Conservation (phyloP, 2,113 vertebrate genomes). For the Alectura lathami region DNA sequence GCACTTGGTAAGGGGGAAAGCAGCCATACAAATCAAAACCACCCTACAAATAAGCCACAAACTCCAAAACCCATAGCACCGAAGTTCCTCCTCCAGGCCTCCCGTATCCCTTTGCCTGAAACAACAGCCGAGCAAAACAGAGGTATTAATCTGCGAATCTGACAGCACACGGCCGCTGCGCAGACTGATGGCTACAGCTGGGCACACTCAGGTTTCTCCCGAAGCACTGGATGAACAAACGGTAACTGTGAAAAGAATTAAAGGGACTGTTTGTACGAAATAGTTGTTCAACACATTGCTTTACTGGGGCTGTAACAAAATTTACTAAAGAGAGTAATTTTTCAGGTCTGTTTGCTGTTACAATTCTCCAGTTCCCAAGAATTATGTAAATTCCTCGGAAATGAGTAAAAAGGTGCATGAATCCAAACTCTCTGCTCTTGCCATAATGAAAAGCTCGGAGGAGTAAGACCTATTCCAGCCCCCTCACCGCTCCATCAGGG, state of each 20-base stretch:
- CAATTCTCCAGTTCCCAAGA: background rate
- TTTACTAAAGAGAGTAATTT: background rate
- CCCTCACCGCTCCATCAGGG: background rate
- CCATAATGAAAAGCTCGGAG: background rate
- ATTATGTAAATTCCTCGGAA: background rate
- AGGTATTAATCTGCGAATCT: background rate
- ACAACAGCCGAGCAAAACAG: background rate
- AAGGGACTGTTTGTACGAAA: background rate
- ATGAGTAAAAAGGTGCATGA: background rate
- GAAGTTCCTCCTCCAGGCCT: background rate
- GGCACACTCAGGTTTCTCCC: background rate
- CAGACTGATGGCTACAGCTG: accelerated
- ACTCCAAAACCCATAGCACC: background rate
- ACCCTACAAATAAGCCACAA: background rate
- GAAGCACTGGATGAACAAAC: background rate
- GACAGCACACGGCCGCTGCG: background rate
- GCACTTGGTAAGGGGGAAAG: background rate
- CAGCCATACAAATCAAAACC: background rate
- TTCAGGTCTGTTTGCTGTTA: background rate
- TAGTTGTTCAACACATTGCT: background rate
- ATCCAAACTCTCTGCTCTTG: background rate
- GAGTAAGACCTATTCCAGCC: background rate
- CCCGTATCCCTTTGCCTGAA: background rate
- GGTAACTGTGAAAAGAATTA: background rate
- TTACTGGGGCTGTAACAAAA: background rate